Percentiles rank a stretch among this genome's conserved stretches.
phyloP scores from a whole-genome alignment of 2,888 invertebrate species.

The Aphelenchoides bicaudatus region DNA sequence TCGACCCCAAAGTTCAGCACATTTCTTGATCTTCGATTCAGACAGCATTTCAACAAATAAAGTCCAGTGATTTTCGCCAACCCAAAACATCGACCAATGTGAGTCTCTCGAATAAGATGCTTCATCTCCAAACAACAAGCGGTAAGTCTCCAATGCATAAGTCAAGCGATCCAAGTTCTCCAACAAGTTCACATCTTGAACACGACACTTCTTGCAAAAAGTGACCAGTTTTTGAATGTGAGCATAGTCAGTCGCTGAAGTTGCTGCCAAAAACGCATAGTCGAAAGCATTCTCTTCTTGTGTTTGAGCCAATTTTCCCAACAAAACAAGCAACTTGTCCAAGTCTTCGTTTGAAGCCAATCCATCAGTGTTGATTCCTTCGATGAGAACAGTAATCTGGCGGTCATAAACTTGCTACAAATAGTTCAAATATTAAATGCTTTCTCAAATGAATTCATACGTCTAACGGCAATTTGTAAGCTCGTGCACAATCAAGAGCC shows the following conservation, averaged over 20 bases:
- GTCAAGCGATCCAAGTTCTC: neutral
- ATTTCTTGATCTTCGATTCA: neutral
- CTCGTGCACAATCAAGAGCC: constrained; percentile 3
- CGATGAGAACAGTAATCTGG: neutral
- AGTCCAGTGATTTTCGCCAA: constrained; percentile 4
- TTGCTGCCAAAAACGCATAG: neutral
- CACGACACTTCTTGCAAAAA: neutral
- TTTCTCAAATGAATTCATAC: neutral
- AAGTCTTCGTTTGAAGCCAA: neutral
- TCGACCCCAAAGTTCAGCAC: neutral
- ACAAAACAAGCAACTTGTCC: neutral
- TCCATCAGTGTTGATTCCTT: neutral
- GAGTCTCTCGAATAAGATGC: constrained; percentile 1
- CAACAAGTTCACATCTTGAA: neutral
- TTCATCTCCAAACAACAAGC: neutral
- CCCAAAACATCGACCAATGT: neutral
- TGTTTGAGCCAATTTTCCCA: neutral
- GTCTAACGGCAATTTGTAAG: constrained; percentile 10
- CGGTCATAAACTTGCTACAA: neutral
- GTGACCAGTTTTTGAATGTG: neutral
- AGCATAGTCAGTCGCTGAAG: neutral
- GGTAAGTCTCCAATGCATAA: constrained; percentile 2
- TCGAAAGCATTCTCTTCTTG: neutral
- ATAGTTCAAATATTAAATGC: neutral
- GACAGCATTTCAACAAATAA: neutral